Percentiles rank a stretch among this genome's conserved stretches.
Evolutionary conservation across 2,113 vertebrate genomes (phyloP).

Genomic region (Plecotus auritus): DNA sequence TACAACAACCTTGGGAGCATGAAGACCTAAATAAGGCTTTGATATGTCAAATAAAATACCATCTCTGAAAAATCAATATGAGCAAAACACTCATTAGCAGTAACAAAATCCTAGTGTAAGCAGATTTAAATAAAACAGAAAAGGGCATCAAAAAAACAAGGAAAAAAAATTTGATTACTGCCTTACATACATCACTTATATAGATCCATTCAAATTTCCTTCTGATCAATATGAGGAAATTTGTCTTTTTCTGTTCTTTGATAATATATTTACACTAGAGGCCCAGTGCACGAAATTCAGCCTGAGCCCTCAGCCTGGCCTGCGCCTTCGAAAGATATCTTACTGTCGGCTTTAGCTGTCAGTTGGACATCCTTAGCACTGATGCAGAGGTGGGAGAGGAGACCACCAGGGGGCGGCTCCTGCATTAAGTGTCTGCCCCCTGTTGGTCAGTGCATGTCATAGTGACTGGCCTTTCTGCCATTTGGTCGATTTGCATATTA

Average conservation of each 20-base stretch:
- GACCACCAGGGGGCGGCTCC: too few relatives aligned
- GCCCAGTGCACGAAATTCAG: too few relatives aligned
- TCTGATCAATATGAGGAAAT: background rate
- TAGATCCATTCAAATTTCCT: background rate
- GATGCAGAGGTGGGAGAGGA: too few relatives aligned
- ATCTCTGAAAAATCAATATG: constrained; percentile 50
- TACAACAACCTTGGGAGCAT: constrained; percentile 14
- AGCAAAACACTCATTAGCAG: constrained; percentile 40
- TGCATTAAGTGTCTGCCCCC: too few relatives aligned
- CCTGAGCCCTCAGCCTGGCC: too few relatives aligned
- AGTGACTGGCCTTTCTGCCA: too few relatives aligned
- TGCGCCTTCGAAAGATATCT: too few relatives aligned
- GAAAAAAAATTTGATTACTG: background rate
- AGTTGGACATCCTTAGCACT: too few relatives aligned
- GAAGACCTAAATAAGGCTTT: constrained; percentile 18
- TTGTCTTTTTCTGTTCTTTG: background rate
- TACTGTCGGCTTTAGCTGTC: too few relatives aligned
- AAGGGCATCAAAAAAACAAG: background rate
- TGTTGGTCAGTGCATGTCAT: too few relatives aligned
- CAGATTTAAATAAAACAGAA: constrained; percentile 54
- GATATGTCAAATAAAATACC: constrained; percentile 47
- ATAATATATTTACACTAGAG: background rate
- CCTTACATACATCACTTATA: background rate
- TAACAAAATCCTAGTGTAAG: constrained; percentile 44
- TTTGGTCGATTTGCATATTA: too few relatives aligned